A percentile compares a stretch with the other conserved stretches of the same genome.
Evolutionary conservation across 1,140 invertebrate species (phyloP).

Genomic region (Babylonia areolata): DNA sequence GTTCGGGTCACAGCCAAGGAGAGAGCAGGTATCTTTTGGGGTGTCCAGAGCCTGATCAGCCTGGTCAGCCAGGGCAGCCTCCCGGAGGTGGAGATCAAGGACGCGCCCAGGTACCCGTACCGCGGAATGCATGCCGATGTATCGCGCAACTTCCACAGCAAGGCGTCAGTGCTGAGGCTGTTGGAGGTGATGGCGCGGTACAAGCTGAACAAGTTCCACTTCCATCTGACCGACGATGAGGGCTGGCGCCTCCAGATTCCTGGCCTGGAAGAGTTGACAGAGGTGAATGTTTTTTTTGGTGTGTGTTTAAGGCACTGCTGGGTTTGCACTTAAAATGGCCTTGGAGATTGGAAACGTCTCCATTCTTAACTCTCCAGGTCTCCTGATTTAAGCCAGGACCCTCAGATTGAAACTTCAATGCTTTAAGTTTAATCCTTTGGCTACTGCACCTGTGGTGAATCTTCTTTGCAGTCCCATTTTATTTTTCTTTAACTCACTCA

Average conservation of each 20-base stretch:
- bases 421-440: too few relatives aligned
- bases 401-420: too few relatives aligned
- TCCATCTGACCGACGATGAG: conserved; percentile 73
- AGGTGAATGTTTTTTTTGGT: conserved; percentile 50
- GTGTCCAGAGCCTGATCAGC: conserved; percentile 56
- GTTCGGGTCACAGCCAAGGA: conserved; percentile 48
- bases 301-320: too few relatives aligned
- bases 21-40: conserved; percentile 59
- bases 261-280: conserved; percentile 67
- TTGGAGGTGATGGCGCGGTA: conserved; percentile 70
- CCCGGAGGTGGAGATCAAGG: conserved; percentile 41
- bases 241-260: conserved; percentile 72
- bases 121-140: conserved; percentile 72
- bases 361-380: too few relatives aligned
- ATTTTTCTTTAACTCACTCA: too few relatives aligned
- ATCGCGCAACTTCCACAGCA: conserved; percentile 66
- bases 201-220: conserved; percentile 72
- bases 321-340: too few relatives aligned
- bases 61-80: conserved; percentile 41
- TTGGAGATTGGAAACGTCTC: too few relatives aligned
- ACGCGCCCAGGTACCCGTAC: conserved; percentile 60
- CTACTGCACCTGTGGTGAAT: too few relatives aligned
- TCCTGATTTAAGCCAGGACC: too few relatives aligned
- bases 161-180: conserved; percentile 59
- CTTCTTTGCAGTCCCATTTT: too few relatives aligned